Conservation (phyloP, 2,113 vertebrate genomes). For the Erythrolamprus reginae region DNA sequence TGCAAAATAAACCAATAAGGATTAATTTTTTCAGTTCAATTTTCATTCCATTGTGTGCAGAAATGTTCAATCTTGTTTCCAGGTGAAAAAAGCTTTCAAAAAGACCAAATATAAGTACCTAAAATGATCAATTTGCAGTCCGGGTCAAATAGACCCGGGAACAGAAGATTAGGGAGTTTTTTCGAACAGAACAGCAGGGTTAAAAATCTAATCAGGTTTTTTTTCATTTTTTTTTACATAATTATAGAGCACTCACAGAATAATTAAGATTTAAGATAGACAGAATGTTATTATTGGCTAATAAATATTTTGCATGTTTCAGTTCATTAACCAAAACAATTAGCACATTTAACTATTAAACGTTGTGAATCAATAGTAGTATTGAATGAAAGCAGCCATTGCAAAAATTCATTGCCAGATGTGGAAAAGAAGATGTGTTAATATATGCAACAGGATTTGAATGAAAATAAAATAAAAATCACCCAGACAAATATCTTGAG, state of each 20-base stretch:
- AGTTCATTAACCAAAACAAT: background rate
- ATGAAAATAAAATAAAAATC: slow-evolving; percentile 46
- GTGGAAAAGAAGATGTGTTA: slow-evolving; percentile 58
- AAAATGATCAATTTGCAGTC: no score
- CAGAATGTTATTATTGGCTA: background rate
- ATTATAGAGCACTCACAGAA: background rate
- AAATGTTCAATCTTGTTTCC: no score
- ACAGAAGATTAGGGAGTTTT: no score
- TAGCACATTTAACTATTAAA: background rate
- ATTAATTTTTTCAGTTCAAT: no score
- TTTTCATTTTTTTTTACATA: no score
- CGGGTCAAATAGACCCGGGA: no score
- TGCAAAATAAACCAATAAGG: no score
- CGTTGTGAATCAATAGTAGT: background rate
- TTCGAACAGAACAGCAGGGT: no score
- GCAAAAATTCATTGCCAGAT: slow-evolving; percentile 43
- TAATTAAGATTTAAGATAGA: background rate
- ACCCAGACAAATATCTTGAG: slow-evolving; percentile 58
- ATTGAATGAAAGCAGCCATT: background rate
- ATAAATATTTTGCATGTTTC: background rate
- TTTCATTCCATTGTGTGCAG: no score
- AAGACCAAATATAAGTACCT: no score
- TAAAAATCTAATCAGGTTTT: background rate
- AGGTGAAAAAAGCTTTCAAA: no score
- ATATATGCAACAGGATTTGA: slow-evolving; percentile 62